These are phyloP conservation scores for Chloropsis hardwickii DNA, from an alignment of 2,113 vertebrate genomes.

Conservation along the genomic window DNA sequence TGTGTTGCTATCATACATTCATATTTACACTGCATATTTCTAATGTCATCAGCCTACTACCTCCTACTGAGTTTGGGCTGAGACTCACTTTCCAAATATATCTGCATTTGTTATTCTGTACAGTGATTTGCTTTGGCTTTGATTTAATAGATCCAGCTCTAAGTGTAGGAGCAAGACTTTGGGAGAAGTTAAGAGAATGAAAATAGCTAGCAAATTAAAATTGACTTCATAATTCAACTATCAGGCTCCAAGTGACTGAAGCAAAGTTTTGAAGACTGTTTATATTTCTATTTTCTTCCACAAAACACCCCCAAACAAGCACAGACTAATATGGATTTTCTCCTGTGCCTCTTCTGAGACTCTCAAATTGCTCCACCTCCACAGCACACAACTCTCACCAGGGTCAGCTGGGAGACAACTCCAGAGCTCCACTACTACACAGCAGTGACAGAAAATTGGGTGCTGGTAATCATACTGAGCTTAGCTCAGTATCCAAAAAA, in stretches of 20 bases:
- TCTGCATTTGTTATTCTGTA: background rate
- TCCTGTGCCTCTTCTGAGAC: background rate
- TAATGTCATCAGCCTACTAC: background rate
- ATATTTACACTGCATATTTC: constrained; percentile 3
- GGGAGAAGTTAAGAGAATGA: background rate
- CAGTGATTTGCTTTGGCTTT: background rate
- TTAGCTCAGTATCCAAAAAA: background rate
- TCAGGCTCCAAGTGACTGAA: background rate
- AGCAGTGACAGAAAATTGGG: background rate
- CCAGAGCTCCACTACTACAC: background rate
- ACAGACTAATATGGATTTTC: rapidly evolving
- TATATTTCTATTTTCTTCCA: background rate
- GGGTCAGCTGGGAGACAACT: background rate
- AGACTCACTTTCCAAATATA: background rate
- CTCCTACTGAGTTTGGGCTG: background rate
- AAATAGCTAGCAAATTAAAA: background rate
- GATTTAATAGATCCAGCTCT: background rate
- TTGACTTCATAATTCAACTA: background rate
- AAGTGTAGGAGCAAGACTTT: background rate
- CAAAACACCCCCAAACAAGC: background rate
- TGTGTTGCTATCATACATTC: background rate
- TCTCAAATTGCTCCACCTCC: background rate
- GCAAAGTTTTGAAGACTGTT: background rate
- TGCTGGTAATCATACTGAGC: background rate
- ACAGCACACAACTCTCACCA: rapidly evolving